Conservation (phyloP, 2,113 vertebrate genomes). For the Zootoca vivipara region DNA sequence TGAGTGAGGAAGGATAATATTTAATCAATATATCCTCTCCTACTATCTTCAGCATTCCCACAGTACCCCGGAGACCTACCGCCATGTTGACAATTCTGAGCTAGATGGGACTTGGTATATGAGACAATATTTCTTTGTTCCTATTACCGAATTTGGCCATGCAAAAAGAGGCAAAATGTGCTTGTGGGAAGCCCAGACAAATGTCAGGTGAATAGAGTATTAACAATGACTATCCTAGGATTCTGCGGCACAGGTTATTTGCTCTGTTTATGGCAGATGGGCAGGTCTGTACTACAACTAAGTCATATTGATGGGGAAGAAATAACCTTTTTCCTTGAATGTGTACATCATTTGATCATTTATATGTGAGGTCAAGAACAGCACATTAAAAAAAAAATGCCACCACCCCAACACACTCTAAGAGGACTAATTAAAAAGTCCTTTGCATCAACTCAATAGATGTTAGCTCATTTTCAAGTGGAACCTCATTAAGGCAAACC, state of each 20-base stretch:
- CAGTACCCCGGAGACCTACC: too few species aligned
- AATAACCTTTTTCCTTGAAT: background rate
- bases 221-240: background rate
- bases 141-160: background rate
- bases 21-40: too few species aligned
- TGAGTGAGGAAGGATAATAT: too few species aligned
- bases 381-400: background rate
- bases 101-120: too few species aligned
- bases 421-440: constrained; percentile 47
- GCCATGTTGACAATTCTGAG: too few species aligned
- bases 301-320: background rate
- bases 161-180: background rate
- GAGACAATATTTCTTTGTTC: too few species aligned
- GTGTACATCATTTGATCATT: constrained; percentile 31
- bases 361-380: constrained; percentile 26
- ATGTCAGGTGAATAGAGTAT: background rate
- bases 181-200: background rate
- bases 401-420: background rate
- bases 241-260: background rate
- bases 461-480: constrained; percentile 47
- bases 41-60: too few species aligned
- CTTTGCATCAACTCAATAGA: constrained; percentile 41
- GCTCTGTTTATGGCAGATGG: background rate
- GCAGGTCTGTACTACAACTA: background rate
- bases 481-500: constrained; percentile 55